A percentile compares a stretch with the other conserved stretches of the same genome.
Evolutionary conservation across 2,113 vertebrate species (phyloP).

Genomic region (Polyodon spathula): DNA sequence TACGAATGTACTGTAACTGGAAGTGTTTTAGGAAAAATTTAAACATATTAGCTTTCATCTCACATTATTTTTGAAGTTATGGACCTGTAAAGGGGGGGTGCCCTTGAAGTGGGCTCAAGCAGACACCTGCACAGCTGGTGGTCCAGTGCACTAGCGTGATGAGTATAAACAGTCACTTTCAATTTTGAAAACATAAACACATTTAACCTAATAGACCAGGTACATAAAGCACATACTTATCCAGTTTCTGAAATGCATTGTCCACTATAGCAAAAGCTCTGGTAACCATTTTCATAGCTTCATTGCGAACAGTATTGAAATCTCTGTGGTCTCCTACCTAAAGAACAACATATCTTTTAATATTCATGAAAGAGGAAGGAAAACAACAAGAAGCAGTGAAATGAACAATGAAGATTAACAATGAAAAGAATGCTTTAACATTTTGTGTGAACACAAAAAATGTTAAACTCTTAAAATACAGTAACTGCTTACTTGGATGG

Average conservation of each 20-base stretch:
- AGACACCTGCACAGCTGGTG: too few relatives aligned
- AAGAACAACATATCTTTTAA: slow-evolving; percentile 7
- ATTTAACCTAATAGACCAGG: background rate
- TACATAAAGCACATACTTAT: slow-evolving; percentile 38
- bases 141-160: too few relatives aligned
- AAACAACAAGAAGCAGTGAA: background rate
- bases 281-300: slow-evolving; percentile 53
- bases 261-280: slow-evolving; percentile 52
- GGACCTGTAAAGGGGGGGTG: too few relatives aligned
- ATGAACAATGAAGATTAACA: slow-evolving; percentile 13
- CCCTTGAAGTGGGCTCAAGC: too few relatives aligned
- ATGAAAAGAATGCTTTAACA: slow-evolving; percentile 10
- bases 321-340: slow-evolving; percentile 35
- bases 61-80: too few relatives aligned
- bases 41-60: too few relatives aligned
- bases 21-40: too few relatives aligned
- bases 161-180: too few relatives aligned
- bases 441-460: background rate
- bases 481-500: slow-evolving; percentile 4
- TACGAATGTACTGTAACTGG: too few relatives aligned
- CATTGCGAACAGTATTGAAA: slow-evolving; percentile 43
- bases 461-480: too few relatives aligned
- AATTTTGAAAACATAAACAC: too few relatives aligned
- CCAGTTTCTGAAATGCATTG: slow-evolving; percentile 55
- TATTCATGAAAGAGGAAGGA: background rate